These are phyloP conservation scores for Clitarchus hookeri DNA, from an alignment of 2,888 invertebrate genomes.

Conservation along the genomic window DNA sequence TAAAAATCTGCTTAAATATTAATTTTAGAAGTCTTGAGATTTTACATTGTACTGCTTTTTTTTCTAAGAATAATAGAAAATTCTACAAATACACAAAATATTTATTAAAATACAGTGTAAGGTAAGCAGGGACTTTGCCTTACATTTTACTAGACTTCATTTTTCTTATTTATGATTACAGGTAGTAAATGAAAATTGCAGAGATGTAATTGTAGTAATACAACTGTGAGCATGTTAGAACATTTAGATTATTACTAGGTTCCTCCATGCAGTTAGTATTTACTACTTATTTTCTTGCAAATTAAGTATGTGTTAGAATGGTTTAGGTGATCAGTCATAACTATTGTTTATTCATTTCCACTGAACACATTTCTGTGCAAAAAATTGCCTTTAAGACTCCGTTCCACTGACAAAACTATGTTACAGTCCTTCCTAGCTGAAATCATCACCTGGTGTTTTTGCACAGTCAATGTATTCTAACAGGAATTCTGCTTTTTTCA, in stretches of 20 bases:
- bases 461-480: not conserved
- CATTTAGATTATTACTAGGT: not conserved
- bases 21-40: not conserved
- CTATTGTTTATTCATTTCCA: not conserved
- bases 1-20: not conserved
- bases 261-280: not conserved
- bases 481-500: not conserved
- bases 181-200: not conserved
- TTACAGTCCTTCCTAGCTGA: not conserved
- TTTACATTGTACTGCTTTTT: not conserved
- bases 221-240: not conserved
- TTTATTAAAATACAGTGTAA: constrained; percentile 1
- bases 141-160: not conserved
- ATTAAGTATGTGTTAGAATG: no score
- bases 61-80: not conserved
- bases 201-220: not conserved
- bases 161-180: no score
- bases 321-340: no score
- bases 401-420: not conserved
- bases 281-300: not conserved
- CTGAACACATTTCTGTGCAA: not conserved
- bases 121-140: not conserved
- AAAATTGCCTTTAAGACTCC: not conserved
- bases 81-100: not conserved
- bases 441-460: not conserved